Percentiles rank a stretch among this genome's conserved stretches.
Conservation (phyloP, 2,113 vertebrate genomes). For the Oncorhynchus tshawytscha region DNA sequence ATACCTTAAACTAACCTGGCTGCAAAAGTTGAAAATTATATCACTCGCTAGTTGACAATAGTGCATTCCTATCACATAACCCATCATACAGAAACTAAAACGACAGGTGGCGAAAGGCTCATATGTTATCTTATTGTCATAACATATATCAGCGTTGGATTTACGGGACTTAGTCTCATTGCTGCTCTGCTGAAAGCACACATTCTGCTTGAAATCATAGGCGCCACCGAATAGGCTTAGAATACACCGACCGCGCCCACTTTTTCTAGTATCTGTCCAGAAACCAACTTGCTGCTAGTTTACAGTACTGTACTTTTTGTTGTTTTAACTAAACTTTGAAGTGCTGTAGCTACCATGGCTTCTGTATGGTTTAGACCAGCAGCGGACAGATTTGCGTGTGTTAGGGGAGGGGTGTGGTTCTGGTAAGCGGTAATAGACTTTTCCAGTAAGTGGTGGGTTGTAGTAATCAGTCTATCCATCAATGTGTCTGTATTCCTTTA, state of each 20-base stretch:
- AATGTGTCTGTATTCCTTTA: too few relatives aligned
- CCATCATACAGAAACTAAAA: not conserved
- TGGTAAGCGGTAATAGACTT: not conserved
- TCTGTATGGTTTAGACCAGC: not conserved
- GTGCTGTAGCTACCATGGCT: conserved; percentile 4
- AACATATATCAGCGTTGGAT: too few relatives aligned
- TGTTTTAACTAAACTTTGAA: conserved; percentile 23
- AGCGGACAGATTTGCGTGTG: conserved; percentile 1
- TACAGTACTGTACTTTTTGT: conserved; percentile 45
- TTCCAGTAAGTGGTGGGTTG: not conserved
- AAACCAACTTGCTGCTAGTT: conserved; percentile 37
- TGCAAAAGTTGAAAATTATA: not conserved
- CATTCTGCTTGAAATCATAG: too few relatives aligned
- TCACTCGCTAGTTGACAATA: not conserved
- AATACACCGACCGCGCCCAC: too few relatives aligned
- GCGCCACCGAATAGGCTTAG: too few relatives aligned
- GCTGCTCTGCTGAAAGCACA: too few relatives aligned
- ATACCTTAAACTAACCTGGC: too few relatives aligned
- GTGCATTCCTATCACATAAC: not conserved
- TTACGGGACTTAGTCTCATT: not conserved
- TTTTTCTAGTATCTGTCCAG: too few relatives aligned
- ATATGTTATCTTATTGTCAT: not conserved
- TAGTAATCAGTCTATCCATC: too few relatives aligned
- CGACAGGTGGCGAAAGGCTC: not conserved
- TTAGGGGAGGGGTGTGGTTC: conserved; percentile 10